Evolutionary conservation across 1,140 invertebrate species (phyloP).

Genomic region (Neodiprion virginianus): DNA sequence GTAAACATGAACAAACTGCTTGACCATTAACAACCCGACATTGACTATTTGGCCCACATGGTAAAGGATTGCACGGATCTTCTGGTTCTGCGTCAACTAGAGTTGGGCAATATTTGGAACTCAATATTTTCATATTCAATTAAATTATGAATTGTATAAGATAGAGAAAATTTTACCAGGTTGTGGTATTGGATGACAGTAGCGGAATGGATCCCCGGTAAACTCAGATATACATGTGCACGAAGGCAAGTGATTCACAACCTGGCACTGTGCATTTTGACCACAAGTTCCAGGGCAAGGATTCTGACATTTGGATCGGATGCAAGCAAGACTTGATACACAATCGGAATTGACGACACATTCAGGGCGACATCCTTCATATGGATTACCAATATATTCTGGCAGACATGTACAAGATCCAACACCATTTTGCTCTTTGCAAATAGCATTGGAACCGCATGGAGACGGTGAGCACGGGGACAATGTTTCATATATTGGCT

Average conservation of each 20-base stretch:
- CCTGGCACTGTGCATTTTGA: conserved; percentile 63
- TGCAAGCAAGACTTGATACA: conserved; percentile 54
- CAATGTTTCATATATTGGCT: conserved; percentile 35
- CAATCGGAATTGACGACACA: conserved; percentile 62
- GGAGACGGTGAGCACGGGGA: conserved; percentile 58
- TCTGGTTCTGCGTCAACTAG: conserved; percentile 48
- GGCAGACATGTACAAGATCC: conserved; percentile 66
- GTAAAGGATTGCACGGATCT: conserved; percentile 68
- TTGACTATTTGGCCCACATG: conserved; percentile 73
- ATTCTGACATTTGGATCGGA: conserved; percentile 59
- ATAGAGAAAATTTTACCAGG: conserved; percentile 26
- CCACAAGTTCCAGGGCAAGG: conserved; percentile 64
- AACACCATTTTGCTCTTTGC: conserved; percentile 58
- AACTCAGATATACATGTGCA: conserved; percentile 66
- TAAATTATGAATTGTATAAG: neutral
- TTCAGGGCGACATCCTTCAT: conserved; percentile 60
- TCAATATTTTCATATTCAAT: conserved; percentile 22
- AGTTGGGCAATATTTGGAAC: conserved; percentile 22
- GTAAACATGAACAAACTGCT: conserved; percentile 70
- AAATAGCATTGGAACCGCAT: conserved; percentile 63
- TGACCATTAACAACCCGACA: conserved; percentile 67
- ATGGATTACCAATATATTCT: conserved; percentile 63
- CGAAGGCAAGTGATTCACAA: conserved; percentile 64
- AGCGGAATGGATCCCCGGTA: conserved; percentile 64
- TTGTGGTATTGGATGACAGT: conserved; percentile 50